Conservation (phyloP, 2,113 vertebrate genomes). For the Ranitomeya variabilis region DNA sequence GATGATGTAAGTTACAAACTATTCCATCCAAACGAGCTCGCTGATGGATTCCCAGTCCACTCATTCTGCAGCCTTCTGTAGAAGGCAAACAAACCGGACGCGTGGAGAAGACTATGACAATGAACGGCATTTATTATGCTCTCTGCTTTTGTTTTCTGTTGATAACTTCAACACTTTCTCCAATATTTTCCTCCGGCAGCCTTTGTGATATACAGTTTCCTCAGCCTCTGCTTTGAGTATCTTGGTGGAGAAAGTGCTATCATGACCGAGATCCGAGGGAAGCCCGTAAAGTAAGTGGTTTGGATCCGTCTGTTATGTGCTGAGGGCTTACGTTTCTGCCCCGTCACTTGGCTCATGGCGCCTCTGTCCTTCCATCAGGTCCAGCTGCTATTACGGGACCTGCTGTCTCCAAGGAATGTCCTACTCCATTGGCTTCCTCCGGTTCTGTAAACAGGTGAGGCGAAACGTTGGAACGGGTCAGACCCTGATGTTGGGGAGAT, state of each 20-base stretch:
- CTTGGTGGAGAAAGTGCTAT: constrained; percentile 94
- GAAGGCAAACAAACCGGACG: no score
- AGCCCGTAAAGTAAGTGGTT: constrained; percentile 83
- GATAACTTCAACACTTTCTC: neutral
- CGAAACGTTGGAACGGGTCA: neutral
- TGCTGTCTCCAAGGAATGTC: constrained; percentile 88
- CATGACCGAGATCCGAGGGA: constrained; percentile 95
- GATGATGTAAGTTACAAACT: no score
- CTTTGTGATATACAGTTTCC: constrained; percentile 97
- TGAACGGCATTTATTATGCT: no score
- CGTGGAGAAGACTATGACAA: no score
- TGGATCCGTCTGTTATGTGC: neutral
- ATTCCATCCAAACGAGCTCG: no score
- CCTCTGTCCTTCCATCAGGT: constrained; percentile 70
- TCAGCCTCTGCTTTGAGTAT: constrained; percentile 96
- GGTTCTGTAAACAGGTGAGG: constrained; percentile 96
- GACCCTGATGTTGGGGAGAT: no score
- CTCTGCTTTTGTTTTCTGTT: neutral
- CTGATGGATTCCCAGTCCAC: no score
- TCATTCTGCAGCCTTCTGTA: no score
- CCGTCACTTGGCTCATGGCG: rapidly evolving
- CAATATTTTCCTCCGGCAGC: constrained; percentile 78
- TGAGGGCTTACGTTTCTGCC: neutral
- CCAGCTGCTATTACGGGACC: constrained; percentile 90
- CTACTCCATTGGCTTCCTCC: constrained; percentile 94